phyloP scores from a whole-genome alignment of 2,888 invertebrate genomes.

The Amiota communis region DNA sequence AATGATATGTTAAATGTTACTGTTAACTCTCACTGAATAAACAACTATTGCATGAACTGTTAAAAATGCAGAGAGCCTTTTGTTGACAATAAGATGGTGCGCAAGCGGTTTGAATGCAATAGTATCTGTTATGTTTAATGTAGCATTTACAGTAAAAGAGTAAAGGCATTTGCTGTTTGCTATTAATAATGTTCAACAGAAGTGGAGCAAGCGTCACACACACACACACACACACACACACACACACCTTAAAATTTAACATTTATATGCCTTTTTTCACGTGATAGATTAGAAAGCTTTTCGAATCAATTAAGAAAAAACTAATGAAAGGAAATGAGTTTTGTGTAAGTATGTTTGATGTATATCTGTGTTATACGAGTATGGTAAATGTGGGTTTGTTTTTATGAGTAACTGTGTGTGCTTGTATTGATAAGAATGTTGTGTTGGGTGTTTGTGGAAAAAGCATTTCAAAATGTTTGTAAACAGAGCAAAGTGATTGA shows the following conservation, averaged over 20 bases:
- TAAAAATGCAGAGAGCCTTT: too few species aligned
- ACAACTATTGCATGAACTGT: too few species aligned
- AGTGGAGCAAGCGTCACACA: not conserved
- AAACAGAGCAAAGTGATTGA: constrained; percentile 5
- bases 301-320: constrained; percentile 52
- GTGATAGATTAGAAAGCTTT: constrained; percentile 46
- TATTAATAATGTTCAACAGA: too few species aligned
- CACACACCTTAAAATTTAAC: constrained; percentile 11
- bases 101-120: too few species aligned
- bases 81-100: too few species aligned
- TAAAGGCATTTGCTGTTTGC: too few species aligned
- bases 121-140: too few species aligned
- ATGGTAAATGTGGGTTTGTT: not conserved
- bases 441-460: constrained; percentile 4
- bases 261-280: constrained; percentile 39
- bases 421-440: not conserved
- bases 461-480: constrained; percentile 18
- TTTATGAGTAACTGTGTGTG: not conserved
- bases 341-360: constrained; percentile 29
- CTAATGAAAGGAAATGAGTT: constrained; percentile 39
- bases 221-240: not conserved
- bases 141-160: too few species aligned
- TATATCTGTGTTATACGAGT: not conserved
- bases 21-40: too few species aligned
- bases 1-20: too few species aligned